Evolutionary conservation across 2,888 invertebrate species (phyloP).

Genomic region (Hirtodrosophila alboralis): DNA sequence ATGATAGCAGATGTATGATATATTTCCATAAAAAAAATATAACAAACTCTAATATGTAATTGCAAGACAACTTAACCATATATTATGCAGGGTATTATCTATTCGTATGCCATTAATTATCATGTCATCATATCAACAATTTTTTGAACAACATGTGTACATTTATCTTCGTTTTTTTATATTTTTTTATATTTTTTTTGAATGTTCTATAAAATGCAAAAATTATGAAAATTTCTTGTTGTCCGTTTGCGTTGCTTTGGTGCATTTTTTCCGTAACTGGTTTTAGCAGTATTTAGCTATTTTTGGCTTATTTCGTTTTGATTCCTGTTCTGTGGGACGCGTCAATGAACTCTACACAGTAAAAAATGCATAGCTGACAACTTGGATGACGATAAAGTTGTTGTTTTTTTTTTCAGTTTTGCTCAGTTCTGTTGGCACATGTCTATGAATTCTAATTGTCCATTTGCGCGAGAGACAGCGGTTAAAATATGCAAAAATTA

Average conservation of each 20-base stretch:
- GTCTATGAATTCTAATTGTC: slow-evolving; percentile 77
- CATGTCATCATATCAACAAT: slow-evolving; percentile 8
- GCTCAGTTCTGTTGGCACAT: slow-evolving; percentile 51
- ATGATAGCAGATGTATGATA: no score
- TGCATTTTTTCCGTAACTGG: slow-evolving; percentile 67
- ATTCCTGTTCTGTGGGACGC: slow-evolving; percentile 73
- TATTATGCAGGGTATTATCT: slow-evolving; percentile 30
- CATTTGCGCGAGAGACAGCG: slow-evolving; percentile 28
- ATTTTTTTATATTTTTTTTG: no score
- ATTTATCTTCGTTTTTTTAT: slow-evolving; percentile 11
- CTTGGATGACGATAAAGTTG: slow-evolving; percentile 44
- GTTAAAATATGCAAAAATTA: slow-evolving; percentile 74
- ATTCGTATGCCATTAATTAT: neutral
- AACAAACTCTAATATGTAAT: no score
- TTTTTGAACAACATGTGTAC: slow-evolving; percentile 9
- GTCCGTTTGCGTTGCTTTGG: slow-evolving; percentile 13
- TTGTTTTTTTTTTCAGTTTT: slow-evolving; percentile 11
- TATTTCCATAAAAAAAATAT: no score
- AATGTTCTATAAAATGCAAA: slow-evolving; percentile 76
- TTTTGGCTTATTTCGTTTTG: slow-evolving; percentile 79
- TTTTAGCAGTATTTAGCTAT: slow-evolving; percentile 76
- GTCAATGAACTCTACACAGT: slow-evolving; percentile 67
- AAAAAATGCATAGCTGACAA: slow-evolving; percentile 28
- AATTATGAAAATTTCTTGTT: slow-evolving; percentile 72
- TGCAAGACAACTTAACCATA: neutral